Percentiles rank a stretch among this genome's conserved stretches.
Conservation (phyloP, 2,113 vertebrate species). For the Halcyon senegalensis region DNA sequence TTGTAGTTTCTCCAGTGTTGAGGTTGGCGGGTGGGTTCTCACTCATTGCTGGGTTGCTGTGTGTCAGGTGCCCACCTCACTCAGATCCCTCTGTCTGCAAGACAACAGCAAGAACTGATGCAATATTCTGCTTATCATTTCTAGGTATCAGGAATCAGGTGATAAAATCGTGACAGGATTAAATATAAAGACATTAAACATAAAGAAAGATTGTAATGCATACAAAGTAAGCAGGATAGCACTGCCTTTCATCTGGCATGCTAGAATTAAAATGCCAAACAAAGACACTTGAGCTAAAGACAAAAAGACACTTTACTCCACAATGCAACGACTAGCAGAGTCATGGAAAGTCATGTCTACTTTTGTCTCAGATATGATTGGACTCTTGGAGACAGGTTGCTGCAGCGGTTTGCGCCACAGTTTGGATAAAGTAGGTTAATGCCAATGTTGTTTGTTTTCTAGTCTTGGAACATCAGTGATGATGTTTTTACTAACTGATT, state of each 20-base stretch:
- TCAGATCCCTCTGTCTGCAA: conserved; percentile 48
- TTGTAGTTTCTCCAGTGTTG: conserved; percentile 54
- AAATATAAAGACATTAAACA: not conserved
- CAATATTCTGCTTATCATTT: not conserved
- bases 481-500: not conserved
- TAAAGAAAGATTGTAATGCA: not conserved
- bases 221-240: not conserved
- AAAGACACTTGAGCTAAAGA: not conserved
- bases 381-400: not conserved
- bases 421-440: not conserved
- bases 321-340: not conserved
- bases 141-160: not conserved
- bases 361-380: not conserved
- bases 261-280: not conserved
- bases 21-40: conserved; percentile 54
- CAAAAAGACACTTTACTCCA: not conserved
- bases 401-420: not conserved
- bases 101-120: not conserved
- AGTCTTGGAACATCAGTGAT: not conserved
- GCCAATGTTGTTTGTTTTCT: not conserved
- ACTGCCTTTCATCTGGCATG: not conserved
- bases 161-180: not conserved
- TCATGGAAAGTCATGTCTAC: not conserved
- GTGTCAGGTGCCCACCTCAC: not conserved
- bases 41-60: conserved; percentile 55